Percentiles rank a stretch among this genome's conserved stretches.
These are phyloP conservation scores for Condylostylus longicornis DNA, from an alignment of 1,140 invertebrate species.

Conservation along the genomic window DNA sequence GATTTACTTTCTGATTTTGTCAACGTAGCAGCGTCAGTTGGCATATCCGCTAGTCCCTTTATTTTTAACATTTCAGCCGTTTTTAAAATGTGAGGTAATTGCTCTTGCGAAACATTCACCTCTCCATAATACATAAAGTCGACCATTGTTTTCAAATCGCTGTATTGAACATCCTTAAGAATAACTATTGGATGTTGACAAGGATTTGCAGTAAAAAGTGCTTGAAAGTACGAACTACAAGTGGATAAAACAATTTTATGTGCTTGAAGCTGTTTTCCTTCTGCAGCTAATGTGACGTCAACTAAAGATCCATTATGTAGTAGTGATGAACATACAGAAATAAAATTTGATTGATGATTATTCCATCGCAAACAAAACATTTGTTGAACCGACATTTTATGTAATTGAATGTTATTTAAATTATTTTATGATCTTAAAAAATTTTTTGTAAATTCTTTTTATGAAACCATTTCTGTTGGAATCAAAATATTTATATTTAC, in stretches of 20 bases:
- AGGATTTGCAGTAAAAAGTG: conserved; percentile 66
- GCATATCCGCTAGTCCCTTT: conserved; percentile 72
- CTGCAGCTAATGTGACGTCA: conserved; percentile 71
- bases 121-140: conserved; percentile 88
- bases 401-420: no score
- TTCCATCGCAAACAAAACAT: conserved; percentile 79
- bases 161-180: conserved; percentile 75
- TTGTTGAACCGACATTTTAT: conserved; percentile 59
- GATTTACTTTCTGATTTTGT: conserved; percentile 45
- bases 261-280: conserved; percentile 66
- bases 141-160: conserved; percentile 73
- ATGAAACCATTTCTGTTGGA: no score
- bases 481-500: no score
- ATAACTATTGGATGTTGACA: conserved; percentile 83
- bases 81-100: conserved; percentile 70
- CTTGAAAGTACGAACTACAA: conserved; percentile 75
- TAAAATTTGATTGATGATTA: conserved; percentile 78
- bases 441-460: no score
- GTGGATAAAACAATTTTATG: conserved; percentile 76
- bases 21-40: conserved; percentile 47
- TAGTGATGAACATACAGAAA: conserved; percentile 66
- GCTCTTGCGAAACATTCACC: conserved; percentile 78
- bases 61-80: conserved; percentile 78
- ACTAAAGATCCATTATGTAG: conserved; percentile 64
- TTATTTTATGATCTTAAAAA: no score